Evolutionary conservation across 2,797 vertebrate species (phyloP), one percentile per base, ranked within the genome.

Genomic region (Sebastes iracundus): DNA sequence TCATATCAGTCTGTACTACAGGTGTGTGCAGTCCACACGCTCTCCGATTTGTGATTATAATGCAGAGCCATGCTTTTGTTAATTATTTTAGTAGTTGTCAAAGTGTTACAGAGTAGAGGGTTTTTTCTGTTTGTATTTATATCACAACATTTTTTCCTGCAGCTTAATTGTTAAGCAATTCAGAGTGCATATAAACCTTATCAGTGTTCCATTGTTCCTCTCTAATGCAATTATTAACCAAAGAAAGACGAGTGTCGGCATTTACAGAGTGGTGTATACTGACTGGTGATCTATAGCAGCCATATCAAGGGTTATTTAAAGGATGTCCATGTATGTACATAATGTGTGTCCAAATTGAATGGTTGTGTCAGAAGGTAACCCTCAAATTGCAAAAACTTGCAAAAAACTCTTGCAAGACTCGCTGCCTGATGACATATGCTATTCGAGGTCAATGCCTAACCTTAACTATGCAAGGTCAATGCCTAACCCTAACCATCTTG

Each of bases 181-280:
- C 5, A 58, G 0, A 14, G 13, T 16, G 5, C 12, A 13, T 62
- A 3, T 55, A 69, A 46, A 84, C 38, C 46, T 87, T 89, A 88
- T 91, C 80, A 79, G 56, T 59, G 55, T 78, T 71, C 35, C 23
- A 18, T 16, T 46, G 23, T 46, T 52, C 59, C 28, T 64, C 23
- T 71, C 22, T 68, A 35, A 53, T 53, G 7, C 14, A 90, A 91
- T 91, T 63, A 90, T 79, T 92, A 90, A 92, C 87, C 56, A 72
- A 72, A 49, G 32, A 69, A 49, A 59, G 23, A 49, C 12, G 7
- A 13, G 0, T 22, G 28, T 65, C 4, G 5, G 46, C 70, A 72
- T 70, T 76, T 67, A 77, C 1, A 10, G 1, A 22, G 22, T 7
- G 52, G 10, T 25, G 6, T 10, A 11, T 61, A 66, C 11, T 61